Evolutionary conservation across 2,113 vertebrate genomes (phyloP), one percentile per base, ranked within the genome.

Genomic region (Pseudorectes ferrugineus): DNA sequence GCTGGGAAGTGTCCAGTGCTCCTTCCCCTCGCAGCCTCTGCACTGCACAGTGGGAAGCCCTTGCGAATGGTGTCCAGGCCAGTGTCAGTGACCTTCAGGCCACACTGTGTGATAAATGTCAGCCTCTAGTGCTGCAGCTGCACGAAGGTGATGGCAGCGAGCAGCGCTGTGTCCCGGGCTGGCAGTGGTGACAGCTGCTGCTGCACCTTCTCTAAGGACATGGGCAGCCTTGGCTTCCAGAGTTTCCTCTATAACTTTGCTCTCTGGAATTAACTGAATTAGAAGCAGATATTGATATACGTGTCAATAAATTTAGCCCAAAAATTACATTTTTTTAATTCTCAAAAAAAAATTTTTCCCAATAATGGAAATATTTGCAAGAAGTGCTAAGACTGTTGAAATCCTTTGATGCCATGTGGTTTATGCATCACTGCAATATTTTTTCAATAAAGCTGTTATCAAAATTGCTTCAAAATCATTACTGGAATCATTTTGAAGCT

Each of bases 381-480:
- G 72, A 73, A 71, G 29, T 67, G 51, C 72, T 78, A 59, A 29
- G 25, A 2, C 42, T 54, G 5, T 33, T 51, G 36, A 67, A 84
- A 59, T 72, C 61, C n/a, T 84, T 71, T 43, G 45, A 43, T 75
- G 22, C 28, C 6, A 0, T 18, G 29, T 35, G 48, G 13, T 38
- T 89, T 80, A 70, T 77, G 63, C 51, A 46, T 5, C 33, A 12
- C 31, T 45, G 23, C 24, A 54, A 24, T 20, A 63, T 36, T 24
- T 88, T 87, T 92, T 63, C 46, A 76, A 45, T 28, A 85, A 65
- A 75, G 12, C 43, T 58, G 20, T 74, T 74, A 23, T 22, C 22
- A 75, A 78, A 93, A 85, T 93, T 79, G 66, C 78, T 89, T 96
- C 78, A 82, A 19, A 88, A 80, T 70, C 43, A 57, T 94, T 88